phyloP scores from a whole-genome alignment of 2,888 invertebrate species.

The Patella ulyssiponensis region DNA sequence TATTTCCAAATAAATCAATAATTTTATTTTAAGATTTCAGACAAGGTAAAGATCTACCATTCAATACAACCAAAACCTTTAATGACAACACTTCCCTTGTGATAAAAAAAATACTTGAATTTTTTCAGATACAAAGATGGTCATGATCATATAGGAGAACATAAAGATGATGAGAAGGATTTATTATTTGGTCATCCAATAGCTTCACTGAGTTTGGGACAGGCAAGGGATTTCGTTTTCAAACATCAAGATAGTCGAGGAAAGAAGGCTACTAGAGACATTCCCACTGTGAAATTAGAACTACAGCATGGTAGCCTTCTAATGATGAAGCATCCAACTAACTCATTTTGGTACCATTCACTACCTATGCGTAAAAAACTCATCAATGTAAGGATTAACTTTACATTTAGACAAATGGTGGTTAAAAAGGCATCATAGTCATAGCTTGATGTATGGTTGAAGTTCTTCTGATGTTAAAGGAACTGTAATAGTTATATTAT shows the following conservation, averaged over 20 bases:
- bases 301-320: constrained; percentile 80
- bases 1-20: too few species aligned
- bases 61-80: not conserved
- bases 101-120: not conserved
- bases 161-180: constrained; percentile 81
- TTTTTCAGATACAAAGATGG: constrained; percentile 79
- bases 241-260: constrained; percentile 74
- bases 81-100: not conserved
- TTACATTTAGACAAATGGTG: constrained; percentile 69
- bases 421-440: constrained; percentile 6
- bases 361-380: constrained; percentile 78
- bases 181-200: constrained; percentile 78
- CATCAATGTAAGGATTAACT: constrained; percentile 77
- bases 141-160: constrained; percentile 81
- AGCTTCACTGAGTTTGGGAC: constrained; percentile 80
- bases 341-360: constrained; percentile 81
- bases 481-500: not conserved
- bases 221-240: constrained; percentile 79
- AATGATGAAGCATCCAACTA: constrained; percentile 82
- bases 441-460: not conserved
- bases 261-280: constrained; percentile 47
- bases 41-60: too few species aligned
- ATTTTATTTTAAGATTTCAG: too few species aligned
- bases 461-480: not conserved
- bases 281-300: constrained; percentile 73